Evolutionary conservation across 1,140 invertebrate species (phyloP).

Genomic region (Homarus americanus): DNA sequence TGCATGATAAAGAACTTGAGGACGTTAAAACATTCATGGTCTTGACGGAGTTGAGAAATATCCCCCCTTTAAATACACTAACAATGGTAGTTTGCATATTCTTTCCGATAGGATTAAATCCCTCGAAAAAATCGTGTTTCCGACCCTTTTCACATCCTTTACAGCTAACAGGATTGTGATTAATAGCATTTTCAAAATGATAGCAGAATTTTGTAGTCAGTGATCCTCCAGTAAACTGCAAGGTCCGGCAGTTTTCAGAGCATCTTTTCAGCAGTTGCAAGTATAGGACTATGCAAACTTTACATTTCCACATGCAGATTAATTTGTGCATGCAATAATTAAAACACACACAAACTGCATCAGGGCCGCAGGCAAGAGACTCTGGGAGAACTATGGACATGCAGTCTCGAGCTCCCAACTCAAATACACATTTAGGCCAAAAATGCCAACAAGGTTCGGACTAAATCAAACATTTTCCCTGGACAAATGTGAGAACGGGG

Average conservation of each 20-base stretch:
- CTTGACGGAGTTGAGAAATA: background rate
- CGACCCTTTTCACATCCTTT: conserved; percentile 3
- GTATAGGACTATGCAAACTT: conserved; percentile 13
- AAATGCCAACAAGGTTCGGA: conserved; percentile 49
- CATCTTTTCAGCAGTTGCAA: background rate
- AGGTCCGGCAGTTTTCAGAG: background rate
- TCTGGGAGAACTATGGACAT: background rate
- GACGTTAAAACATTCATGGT: too few relatives aligned
- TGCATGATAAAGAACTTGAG: too few relatives aligned
- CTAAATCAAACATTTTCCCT: conserved; percentile 62
- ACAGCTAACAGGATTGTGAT: conserved; percentile 1
- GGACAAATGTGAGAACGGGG: conserved; percentile 44
- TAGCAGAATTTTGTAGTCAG: too few relatives aligned
- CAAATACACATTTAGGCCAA: conserved; percentile 50
- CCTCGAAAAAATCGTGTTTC: background rate
- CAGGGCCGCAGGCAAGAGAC: background rate
- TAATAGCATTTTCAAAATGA: conserved; percentile 36
- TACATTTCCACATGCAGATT: conserved; percentile 26
- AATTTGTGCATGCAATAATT: conserved; percentile 36
- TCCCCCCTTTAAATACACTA: background rate
- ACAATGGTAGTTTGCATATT: conserved; percentile 23
- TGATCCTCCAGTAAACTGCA: background rate
- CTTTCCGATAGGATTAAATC: conserved; percentile 2
- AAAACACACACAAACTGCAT: conserved; percentile 23
- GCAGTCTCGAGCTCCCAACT: background rate